A percentile compares a stretch with the other conserved stretches of the same genome.
Evolutionary conservation across 1,140 invertebrate genomes (phyloP).

Genomic region (Hestina assimilis): DNA sequence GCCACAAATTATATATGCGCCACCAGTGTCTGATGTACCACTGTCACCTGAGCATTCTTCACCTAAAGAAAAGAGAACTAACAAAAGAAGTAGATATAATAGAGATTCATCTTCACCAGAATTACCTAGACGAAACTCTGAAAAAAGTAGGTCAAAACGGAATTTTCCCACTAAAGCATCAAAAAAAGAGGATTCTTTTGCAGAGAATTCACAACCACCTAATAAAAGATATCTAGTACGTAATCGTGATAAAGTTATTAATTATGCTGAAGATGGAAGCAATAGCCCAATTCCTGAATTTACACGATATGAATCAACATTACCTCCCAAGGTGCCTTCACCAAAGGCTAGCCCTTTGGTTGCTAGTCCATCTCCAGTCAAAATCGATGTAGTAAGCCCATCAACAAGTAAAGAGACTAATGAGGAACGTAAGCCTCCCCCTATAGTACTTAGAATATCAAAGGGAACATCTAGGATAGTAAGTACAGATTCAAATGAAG

Average conservation of each 20-base stretch:
- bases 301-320: constrained; percentile 57
- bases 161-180: constrained; percentile 69
- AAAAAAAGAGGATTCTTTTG: constrained; percentile 63
- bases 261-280: constrained; percentile 77
- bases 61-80: constrained; percentile 68
- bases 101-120: constrained; percentile 73
- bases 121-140: constrained; percentile 65
- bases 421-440: constrained; percentile 76
- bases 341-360: constrained; percentile 76
- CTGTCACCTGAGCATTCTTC: constrained; percentile 80
- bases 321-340: constrained; percentile 47
- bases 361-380: constrained; percentile 60
- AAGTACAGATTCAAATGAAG: constrained; percentile 81
- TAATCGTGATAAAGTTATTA: constrained; percentile 74
- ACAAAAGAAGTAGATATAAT: constrained; percentile 60
- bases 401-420: constrained; percentile 67
- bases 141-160: constrained; percentile 67
- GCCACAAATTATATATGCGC: constrained; percentile 75
- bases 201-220: constrained; percentile 65
- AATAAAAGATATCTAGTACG: constrained; percentile 73
- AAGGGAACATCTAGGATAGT: constrained; percentile 82
- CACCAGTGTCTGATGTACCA: constrained; percentile 76
- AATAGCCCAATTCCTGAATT: constrained; percentile 74
- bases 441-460: constrained; percentile 81
- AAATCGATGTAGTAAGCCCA: constrained; percentile 68